Percentiles rank a stretch among this genome's conserved stretches.
These are phyloP conservation scores for Stenurella melanura DNA, from an alignment of 2,888 invertebrate species.

Conservation along the genomic window DNA sequence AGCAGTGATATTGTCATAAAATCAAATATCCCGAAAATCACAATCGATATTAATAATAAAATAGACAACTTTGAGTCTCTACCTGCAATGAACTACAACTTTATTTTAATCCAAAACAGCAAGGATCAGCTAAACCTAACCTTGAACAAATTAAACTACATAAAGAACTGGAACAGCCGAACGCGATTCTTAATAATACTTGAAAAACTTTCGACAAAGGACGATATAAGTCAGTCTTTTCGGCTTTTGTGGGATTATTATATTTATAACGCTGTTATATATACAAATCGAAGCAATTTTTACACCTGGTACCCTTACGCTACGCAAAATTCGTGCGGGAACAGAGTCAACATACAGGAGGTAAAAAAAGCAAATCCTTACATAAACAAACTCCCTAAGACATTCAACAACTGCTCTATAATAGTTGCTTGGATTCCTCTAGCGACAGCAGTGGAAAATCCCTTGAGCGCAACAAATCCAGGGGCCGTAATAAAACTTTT, in stretches of 20 bases:
- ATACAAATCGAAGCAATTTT: neutral
- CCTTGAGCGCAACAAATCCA: neutral
- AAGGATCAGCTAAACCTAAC: too few relatives aligned
- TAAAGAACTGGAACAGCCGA: too few relatives aligned
- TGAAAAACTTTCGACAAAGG: neutral
- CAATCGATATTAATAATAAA: neutral
- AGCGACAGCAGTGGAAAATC: neutral
- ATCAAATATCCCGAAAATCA: too few relatives aligned
- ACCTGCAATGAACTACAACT: too few relatives aligned
- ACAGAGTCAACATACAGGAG: neutral
- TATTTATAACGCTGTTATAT: slow-evolving; percentile 2
- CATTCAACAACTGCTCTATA: neutral
- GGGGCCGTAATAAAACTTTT: slow-evolving; percentile 1
- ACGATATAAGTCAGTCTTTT: neutral
- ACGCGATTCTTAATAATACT: too few relatives aligned
- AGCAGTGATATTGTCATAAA: too few relatives aligned
- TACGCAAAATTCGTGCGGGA: neutral
- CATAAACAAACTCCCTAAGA: neutral
- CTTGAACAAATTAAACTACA: too few relatives aligned
- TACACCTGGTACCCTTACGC: slow-evolving; percentile 13
- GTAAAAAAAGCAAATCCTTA: neutral
- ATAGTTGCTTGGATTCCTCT: neutral
- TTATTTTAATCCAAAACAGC: too few relatives aligned
- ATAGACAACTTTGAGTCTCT: neutral
- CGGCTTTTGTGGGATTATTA: neutral